Percentiles rank a stretch among this genome's conserved stretches.
Conservation (phyloP, 2,797 vertebrate genomes). For the Sebastes umbrosus region DNA sequence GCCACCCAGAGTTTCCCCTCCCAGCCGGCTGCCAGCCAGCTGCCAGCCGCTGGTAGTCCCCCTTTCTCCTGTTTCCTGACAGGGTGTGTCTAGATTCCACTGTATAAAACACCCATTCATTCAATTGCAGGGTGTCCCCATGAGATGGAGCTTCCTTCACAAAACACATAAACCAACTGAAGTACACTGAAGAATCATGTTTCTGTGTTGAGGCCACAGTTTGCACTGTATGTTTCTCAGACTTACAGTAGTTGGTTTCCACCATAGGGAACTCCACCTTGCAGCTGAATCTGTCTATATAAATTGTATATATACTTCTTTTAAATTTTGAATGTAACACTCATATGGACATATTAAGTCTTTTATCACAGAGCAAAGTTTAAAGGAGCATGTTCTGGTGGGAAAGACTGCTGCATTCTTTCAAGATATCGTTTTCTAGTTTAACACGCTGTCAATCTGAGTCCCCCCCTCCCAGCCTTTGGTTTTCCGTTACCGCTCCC, state of each 20-base stretch:
- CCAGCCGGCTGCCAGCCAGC: no score
- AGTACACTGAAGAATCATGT: neutral
- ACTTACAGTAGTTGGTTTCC: no score
- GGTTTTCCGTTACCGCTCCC: neutral
- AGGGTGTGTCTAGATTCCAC: no score
- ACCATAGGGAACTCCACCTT: neutral
- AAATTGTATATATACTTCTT: no score
- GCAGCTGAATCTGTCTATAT: no score
- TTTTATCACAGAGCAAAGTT: neutral
- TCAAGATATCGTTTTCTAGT: neutral
- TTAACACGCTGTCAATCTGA: neutral
- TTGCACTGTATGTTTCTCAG: no score
- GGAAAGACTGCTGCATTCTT: neutral
- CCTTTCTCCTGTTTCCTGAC: neutral
- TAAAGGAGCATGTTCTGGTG: neutral
- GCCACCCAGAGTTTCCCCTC: no score
- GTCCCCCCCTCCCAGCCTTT: neutral
- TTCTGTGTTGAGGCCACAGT: no score
- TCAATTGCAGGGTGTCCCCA: neutral
- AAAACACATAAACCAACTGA: neutral
- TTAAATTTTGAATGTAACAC: no score
- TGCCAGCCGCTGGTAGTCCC: neutral
- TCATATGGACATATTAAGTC: no score
- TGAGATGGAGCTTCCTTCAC: neutral
- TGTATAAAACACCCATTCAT: neutral